These are phyloP conservation scores for Hirundichthys speculiger DNA, from an alignment of 2,113 vertebrate species.

Conservation along the genomic window DNA sequence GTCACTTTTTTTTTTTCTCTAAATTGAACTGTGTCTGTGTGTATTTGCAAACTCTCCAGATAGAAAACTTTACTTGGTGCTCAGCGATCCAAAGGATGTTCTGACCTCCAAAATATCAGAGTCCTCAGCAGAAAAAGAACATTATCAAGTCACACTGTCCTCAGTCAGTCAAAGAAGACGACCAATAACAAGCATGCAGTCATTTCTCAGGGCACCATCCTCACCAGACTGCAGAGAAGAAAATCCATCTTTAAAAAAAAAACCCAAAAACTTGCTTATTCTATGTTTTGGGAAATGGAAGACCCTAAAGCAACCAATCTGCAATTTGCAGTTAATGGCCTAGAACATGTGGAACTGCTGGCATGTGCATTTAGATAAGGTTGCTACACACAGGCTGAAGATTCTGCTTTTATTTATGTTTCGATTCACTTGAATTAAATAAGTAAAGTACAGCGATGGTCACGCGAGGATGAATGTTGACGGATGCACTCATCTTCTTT, in stretches of 20 bases:
- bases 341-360: constrained; percentile 53
- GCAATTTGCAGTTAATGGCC: constrained; percentile 59
- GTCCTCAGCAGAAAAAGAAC: not conserved
- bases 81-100: not conserved
- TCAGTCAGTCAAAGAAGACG: not conserved
- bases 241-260: constrained; percentile 38
- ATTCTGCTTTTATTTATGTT: constrained; percentile 4
- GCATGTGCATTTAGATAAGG: constrained; percentile 31
- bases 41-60: not conserved
- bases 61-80: not conserved
- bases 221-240: constrained; percentile 8
- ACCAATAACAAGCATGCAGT: not conserved
- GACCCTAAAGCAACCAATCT: constrained; percentile 10
- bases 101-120: constrained; percentile 1
- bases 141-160: not conserved
- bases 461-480: not conserved
- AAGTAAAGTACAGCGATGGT: no score
- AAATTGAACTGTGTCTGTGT: not conserved
- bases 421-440: not conserved
- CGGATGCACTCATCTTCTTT: not conserved
- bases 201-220: not conserved
- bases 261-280: constrained; percentile 44
- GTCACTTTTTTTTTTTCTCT: not conserved
- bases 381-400: not conserved
- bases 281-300: constrained; percentile 29